phyloP scores from a whole-genome alignment of 2,888 invertebrate genomes.

The Ophioninae sp. region DNA sequence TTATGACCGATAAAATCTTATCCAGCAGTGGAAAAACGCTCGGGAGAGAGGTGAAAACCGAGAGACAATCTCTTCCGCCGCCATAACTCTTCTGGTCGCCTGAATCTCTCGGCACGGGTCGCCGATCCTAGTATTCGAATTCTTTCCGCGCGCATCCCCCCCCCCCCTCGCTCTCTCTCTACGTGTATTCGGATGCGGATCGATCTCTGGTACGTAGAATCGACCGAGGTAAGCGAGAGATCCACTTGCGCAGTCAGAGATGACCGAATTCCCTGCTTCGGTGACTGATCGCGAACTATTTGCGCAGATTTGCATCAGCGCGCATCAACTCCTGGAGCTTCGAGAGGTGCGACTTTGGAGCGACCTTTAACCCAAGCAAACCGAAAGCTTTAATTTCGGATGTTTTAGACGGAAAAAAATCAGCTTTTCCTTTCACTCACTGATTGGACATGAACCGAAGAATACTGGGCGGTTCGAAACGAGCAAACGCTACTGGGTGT shows the following conservation, averaged over 20 bases:
- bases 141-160: background rate
- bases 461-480: too few species aligned
- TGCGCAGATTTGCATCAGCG: slow-evolving; percentile 27
- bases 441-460: too few species aligned
- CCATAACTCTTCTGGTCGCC: slow-evolving; percentile 60
- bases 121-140: slow-evolving; percentile 41
- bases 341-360: background rate
- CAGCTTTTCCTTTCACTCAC: too few species aligned
- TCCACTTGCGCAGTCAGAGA: background rate
- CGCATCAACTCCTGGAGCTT: slow-evolving; percentile 7
- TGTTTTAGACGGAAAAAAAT: too few species aligned
- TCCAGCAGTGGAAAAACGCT: slow-evolving; percentile 26
- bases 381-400: too few species aligned
- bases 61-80: slow-evolving; percentile 59
- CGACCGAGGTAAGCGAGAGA: background rate
- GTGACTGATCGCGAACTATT: slow-evolving; percentile 3
- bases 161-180: background rate
- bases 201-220: background rate
- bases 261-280: slow-evolving; percentile 37
- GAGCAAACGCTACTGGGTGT: too few species aligned
- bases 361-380: background rate
- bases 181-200: slow-evolving; percentile 7
- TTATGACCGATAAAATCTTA: slow-evolving; percentile 26
- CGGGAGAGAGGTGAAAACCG: slow-evolving; percentile 10
- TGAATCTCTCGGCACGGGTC: slow-evolving; percentile 38